Percentiles rank a stretch among this genome's conserved stretches.
Evolutionary conservation across 2,797 vertebrate species (phyloP).

Genomic region (Lacerta bilineata): DNA sequence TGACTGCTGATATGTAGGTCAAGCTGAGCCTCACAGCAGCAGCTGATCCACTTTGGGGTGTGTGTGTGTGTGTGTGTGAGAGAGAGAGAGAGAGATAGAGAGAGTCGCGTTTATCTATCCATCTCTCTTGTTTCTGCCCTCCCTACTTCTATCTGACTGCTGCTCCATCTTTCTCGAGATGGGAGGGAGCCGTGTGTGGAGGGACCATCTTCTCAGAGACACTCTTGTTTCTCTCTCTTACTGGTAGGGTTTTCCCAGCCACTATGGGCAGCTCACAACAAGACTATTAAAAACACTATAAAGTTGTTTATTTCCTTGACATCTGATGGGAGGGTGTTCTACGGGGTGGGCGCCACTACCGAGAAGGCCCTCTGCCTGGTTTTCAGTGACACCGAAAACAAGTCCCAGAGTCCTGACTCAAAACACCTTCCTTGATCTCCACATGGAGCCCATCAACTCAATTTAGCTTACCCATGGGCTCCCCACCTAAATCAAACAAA

Average conservation of each 20-base stretch:
- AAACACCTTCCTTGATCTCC: not conserved
- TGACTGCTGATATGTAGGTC: conserved; percentile 71
- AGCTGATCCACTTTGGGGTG: conserved; percentile 41
- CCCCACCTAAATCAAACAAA: too few species aligned
- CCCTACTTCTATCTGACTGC: not conserved
- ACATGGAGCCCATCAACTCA: too few species aligned
- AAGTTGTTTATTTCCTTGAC: too few species aligned
- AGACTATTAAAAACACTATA: too few species aligned
- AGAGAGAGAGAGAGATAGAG: not conserved
- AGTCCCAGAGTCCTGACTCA: not conserved
- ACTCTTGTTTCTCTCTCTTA: not conserved
- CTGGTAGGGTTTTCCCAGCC: too few species aligned
- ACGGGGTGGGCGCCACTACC: too few species aligned
- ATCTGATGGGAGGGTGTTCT: too few species aligned
- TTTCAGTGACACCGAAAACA: not conserved
- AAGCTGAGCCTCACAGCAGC: conserved; percentile 57
- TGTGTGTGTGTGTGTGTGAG: not conserved
- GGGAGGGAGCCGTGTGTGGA: too few species aligned
- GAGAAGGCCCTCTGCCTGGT: too few species aligned
- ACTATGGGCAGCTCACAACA: too few species aligned
- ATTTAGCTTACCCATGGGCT: too few species aligned
- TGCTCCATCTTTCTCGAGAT: not conserved
- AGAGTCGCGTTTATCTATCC: not conserved
- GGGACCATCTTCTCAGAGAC: not conserved
- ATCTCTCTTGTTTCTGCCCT: not conserved